These are phyloP conservation scores for Archips crataeganus DNA, from an alignment of 2,888 invertebrate genomes.

Conservation along the genomic window DNA sequence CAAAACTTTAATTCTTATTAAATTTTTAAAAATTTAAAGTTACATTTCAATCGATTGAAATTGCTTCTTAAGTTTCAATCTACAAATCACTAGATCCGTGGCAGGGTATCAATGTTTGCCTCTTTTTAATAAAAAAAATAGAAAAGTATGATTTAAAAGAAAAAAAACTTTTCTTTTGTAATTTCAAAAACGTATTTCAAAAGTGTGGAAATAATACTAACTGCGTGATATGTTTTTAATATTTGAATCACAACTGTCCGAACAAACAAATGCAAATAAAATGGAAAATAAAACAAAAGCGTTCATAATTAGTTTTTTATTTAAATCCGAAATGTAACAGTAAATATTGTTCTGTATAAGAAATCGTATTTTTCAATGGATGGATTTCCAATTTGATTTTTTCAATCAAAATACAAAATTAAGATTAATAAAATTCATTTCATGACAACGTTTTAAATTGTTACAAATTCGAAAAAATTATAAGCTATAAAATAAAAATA, in stretches of 20 bases:
- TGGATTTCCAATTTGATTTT: constrained; percentile 67
- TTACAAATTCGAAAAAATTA: constrained; percentile 65
- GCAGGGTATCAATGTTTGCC: constrained; percentile 52
- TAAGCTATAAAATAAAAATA: constrained; percentile 63
- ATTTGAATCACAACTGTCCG: constrained; percentile 55
- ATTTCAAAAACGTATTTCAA: not conserved
- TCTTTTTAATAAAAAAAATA: constrained; percentile 49
- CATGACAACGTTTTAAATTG: constrained; percentile 49
- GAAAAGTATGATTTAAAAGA: not conserved
- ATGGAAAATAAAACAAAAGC: constrained; percentile 72
- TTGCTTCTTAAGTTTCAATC: not conserved
- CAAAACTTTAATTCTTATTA: too few relatives aligned
- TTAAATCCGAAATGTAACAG: constrained; percentile 83
- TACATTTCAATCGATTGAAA: not conserved
- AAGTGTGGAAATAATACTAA: constrained; percentile 17
- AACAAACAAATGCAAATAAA: constrained; percentile 56
- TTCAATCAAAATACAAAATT: constrained; percentile 49
- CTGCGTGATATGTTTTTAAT: constrained; percentile 74
- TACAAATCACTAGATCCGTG: not conserved
- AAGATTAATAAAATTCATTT: constrained; percentile 47
- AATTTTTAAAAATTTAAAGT: not conserved
- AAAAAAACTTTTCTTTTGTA: not conserved
- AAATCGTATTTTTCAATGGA: constrained; percentile 82
- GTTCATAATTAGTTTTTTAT: constrained; percentile 71
- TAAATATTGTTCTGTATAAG: constrained; percentile 75